A percentile compares a stretch with the other conserved stretches of the same genome.
Evolutionary conservation across 2,113 vertebrate genomes (phyloP).

Genomic region (Myrmophylax atrothorax): DNA sequence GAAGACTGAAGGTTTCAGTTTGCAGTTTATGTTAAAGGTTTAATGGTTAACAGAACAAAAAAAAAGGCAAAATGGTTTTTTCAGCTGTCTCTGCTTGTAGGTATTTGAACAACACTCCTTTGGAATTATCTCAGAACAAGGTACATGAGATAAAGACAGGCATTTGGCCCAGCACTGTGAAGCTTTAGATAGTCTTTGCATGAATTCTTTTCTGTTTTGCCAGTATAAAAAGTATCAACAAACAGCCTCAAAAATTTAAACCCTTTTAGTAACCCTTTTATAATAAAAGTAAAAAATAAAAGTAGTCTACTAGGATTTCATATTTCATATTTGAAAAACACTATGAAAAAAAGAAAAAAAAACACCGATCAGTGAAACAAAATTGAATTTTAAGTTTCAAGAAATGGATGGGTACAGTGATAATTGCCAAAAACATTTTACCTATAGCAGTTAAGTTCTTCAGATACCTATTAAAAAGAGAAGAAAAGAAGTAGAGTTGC

Average conservation of each 20-base stretch:
- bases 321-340: neutral
- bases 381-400: neutral
- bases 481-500: neutral
- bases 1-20: neutral
- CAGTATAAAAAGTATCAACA: neutral
- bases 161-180: neutral
- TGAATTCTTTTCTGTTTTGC: neutral
- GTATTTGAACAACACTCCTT: neutral
- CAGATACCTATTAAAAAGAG: neutral
- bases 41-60: neutral
- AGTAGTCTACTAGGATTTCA: neutral
- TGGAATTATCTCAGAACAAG: neutral
- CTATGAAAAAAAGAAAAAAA: neutral
- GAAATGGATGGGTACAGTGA: neutral
- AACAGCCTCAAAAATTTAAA: neutral
- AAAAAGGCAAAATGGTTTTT: neutral
- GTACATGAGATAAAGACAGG: neutral
- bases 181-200: neutral
- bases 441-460: neutral
- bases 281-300: neutral
- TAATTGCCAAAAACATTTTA: neutral
- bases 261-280: neutral
- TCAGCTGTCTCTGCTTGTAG: neutral
- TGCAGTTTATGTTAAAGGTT: neutral
- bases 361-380: neutral